Conservation (phyloP, 2,888 invertebrate species). For the Cheilosia urbana region DNA sequence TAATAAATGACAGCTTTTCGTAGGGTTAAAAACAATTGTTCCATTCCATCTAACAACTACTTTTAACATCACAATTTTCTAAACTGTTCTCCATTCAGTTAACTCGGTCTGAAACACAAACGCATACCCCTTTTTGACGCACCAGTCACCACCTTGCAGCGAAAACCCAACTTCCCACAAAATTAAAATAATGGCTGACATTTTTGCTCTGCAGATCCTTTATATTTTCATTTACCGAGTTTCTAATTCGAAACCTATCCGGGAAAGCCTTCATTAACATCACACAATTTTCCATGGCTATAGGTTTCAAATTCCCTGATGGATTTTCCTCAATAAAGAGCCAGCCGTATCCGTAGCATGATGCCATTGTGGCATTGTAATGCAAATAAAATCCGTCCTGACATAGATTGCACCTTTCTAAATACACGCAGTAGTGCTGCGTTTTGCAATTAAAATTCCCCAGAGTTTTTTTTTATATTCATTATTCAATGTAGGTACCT, state of each 20-base stretch:
- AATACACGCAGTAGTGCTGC: slow-evolving; percentile 20
- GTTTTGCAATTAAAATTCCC: slow-evolving; percentile 31
- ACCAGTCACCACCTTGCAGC: too few species aligned
- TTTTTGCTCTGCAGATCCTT: too few species aligned
- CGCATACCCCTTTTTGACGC: too few species aligned
- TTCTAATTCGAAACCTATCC: slow-evolving; percentile 16
- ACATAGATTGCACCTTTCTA: slow-evolving; percentile 62
- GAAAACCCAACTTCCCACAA: too few species aligned
- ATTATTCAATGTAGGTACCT: not conserved
- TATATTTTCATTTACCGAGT: too few species aligned
- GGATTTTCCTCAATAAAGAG: slow-evolving; percentile 29
- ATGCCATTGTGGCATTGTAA: slow-evolving; percentile 59
- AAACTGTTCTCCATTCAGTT: too few species aligned
- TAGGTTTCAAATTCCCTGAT: slow-evolving; percentile 43
- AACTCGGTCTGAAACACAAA: too few species aligned
- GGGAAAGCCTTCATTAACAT: slow-evolving; percentile 4
- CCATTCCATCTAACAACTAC: too few species aligned
- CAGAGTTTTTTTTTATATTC: slow-evolving; percentile 17
- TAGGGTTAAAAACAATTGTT: too few species aligned
- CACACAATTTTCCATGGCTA: slow-evolving; percentile 1
- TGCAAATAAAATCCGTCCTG: slow-evolving; percentile 51
- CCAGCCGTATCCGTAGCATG: slow-evolving; percentile 50
- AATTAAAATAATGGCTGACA: too few species aligned
- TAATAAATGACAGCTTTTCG: too few species aligned
- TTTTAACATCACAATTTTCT: too few species aligned